These are phyloP conservation scores for Indicator indicator DNA, from an alignment of 2,113 vertebrate genomes.

Conservation along the genomic window DNA sequence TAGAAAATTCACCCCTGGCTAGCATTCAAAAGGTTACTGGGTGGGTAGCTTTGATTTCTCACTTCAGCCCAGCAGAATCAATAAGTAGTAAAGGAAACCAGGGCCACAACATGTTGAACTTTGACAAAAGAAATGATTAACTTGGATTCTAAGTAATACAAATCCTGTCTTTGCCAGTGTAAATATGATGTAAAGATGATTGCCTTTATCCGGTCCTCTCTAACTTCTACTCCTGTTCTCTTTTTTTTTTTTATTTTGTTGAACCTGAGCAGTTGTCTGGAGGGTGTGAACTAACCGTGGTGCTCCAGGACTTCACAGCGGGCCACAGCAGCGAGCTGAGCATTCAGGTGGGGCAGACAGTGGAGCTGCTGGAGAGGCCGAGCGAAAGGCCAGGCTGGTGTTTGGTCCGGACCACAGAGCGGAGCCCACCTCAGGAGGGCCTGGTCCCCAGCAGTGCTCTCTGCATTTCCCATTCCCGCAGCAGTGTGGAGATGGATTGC, in stretches of 20 bases:
- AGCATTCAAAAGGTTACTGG: neutral
- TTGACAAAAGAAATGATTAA: slow-evolving; percentile 57
- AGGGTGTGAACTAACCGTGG: slow-evolving; percentile 94
- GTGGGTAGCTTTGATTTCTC: slow-evolving; percentile 23
- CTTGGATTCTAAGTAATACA: slow-evolving; percentile 28
- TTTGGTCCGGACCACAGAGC: slow-evolving; percentile 90
- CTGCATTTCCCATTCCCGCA: slow-evolving; percentile 94
- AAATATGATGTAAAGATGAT: slow-evolving; percentile 51
- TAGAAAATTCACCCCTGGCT: neutral
- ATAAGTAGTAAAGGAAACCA: slow-evolving; percentile 27
- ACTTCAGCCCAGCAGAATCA: slow-evolving; percentile 21
- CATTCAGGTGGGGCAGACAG: slow-evolving; percentile 93
- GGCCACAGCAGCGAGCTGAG: slow-evolving; percentile 89
- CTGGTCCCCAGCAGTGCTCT: slow-evolving; percentile 93
- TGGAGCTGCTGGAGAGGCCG: slow-evolving; percentile 93
- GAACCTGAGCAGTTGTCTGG: slow-evolving; percentile 87
- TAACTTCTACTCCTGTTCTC: neutral
- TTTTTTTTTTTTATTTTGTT: neutral
- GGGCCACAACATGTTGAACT: slow-evolving; percentile 11
- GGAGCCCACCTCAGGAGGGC: slow-evolving; percentile 90
- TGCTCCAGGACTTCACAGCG: slow-evolving; percentile 93
- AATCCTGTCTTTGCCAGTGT: slow-evolving; percentile 44
- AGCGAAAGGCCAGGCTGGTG: slow-evolving; percentile 95
- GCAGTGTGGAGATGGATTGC: slow-evolving; percentile 98
- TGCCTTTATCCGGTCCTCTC: neutral